These are phyloP conservation scores for Aselliscus stoliczkanus DNA, from an alignment of 2,797 vertebrate species.

Conservation along the genomic window DNA sequence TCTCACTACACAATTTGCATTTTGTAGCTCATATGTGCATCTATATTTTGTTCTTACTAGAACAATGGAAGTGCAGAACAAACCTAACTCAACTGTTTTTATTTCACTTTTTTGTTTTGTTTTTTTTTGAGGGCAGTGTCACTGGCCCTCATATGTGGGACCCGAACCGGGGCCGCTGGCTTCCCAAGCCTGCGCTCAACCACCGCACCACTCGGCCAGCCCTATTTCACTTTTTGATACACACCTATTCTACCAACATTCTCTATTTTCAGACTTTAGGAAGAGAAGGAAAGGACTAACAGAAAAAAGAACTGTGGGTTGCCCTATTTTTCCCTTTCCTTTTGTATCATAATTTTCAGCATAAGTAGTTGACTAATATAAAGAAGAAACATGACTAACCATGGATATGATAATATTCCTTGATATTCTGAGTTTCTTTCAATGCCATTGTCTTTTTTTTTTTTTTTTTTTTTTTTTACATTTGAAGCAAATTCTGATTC, in stretches of 20 bases:
- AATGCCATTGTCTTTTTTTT: not conserved
- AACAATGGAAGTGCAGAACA: not conserved
- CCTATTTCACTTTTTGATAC: not conserved
- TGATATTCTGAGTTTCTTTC: not conserved
- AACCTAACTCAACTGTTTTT: not conserved
- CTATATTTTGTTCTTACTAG: not conserved
- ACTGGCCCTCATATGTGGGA: too few relatives aligned
- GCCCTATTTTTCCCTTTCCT: not conserved
- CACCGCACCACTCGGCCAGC: too few relatives aligned
- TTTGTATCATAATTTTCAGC: not conserved
- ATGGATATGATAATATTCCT: not conserved
- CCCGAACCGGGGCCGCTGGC: too few relatives aligned
- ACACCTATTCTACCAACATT: not conserved
- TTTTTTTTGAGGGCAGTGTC: too few relatives aligned
- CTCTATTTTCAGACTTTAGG: not conserved
- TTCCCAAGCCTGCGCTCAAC: too few relatives aligned
- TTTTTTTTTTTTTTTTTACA: not conserved
- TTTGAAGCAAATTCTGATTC: not conserved
- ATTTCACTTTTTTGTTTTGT: not conserved
- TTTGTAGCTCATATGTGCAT: not conserved
- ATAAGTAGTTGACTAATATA: not conserved
- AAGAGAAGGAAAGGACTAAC: not conserved
- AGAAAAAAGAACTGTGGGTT: not conserved
- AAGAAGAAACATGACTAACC: not conserved
- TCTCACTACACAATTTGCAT: not conserved